These are phyloP conservation scores for Chaetodon trifascialis DNA, from an alignment of 2,113 vertebrate species.

Conservation along the genomic window DNA sequence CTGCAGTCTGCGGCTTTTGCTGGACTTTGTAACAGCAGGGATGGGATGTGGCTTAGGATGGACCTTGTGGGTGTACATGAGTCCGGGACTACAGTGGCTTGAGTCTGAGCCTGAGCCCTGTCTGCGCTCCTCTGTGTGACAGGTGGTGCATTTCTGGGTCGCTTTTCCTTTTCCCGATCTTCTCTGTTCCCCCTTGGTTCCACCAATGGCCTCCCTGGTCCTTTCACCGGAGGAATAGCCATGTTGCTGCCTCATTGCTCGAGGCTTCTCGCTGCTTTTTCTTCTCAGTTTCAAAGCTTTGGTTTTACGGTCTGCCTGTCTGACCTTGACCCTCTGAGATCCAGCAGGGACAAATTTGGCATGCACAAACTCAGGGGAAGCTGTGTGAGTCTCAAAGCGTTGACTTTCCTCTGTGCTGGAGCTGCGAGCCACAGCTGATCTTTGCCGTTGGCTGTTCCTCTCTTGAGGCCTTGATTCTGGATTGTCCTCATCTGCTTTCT, in stretches of 20 bases:
- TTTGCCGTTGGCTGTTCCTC: constrained; percentile 66
- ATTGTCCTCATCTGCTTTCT: constrained; percentile 44
- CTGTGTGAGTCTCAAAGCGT: constrained; percentile 51
- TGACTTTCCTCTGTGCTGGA: constrained; percentile 68
- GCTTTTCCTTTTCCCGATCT: constrained; percentile 55
- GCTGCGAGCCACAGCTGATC: constrained; percentile 38
- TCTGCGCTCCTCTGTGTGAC: constrained; percentile 75
- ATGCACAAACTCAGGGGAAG: constrained; percentile 82
- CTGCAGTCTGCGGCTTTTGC: constrained; percentile 67
- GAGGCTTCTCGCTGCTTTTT: constrained; percentile 81
- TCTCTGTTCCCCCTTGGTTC: constrained; percentile 65
- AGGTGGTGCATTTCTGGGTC: constrained; percentile 45
- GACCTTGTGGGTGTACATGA: constrained; percentile 55
- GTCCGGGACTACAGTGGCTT: constrained; percentile 82
- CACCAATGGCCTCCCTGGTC: constrained; percentile 52
- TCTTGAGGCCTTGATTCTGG: constrained; percentile 28
- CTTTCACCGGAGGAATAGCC: constrained; percentile 75
- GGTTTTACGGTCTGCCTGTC: constrained; percentile 84
- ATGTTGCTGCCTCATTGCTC: constrained; percentile 73
- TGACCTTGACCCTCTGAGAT: constrained; percentile 83
- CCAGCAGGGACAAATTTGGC: constrained; percentile 85
- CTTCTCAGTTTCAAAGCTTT: constrained; percentile 86
- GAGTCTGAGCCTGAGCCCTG: constrained; percentile 88
- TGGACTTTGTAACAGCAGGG: constrained; percentile 55
- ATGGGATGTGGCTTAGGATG: constrained; percentile 75